Conservation (phyloP, 1,140 invertebrate species). For the Lamellibrachia luymesi region DNA sequence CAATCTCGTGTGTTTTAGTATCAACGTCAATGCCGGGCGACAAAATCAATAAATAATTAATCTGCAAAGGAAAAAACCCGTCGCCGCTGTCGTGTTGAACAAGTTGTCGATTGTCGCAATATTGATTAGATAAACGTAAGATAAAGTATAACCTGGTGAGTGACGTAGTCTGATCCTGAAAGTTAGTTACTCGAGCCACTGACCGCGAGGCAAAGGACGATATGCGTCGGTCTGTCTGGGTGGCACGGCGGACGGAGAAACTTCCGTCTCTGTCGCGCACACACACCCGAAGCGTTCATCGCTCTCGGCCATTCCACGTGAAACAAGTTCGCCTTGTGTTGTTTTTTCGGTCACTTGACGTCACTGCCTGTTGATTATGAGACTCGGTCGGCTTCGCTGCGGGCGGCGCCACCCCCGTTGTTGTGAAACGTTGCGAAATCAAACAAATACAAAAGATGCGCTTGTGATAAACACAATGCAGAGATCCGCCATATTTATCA, state of each 20-base stretch:
- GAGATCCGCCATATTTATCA: background rate
- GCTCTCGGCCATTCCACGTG: background rate
- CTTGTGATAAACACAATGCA: background rate
- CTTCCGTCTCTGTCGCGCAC: background rate
- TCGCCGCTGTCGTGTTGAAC: background rate
- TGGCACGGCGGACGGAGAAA: background rate
- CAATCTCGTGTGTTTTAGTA: background rate
- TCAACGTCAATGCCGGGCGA: background rate
- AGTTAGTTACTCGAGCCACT: background rate
- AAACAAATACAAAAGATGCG: background rate
- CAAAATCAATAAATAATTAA: background rate
- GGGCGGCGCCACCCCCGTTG: background rate
- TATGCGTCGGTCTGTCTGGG: background rate
- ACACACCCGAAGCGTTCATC: background rate
- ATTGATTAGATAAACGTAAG: background rate
- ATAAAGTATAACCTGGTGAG: background rate
- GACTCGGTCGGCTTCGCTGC: background rate
- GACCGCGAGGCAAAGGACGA: background rate
- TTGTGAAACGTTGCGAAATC: background rate
- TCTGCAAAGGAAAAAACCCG: background rate
- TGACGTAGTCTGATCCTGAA: background rate
- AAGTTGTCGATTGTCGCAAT: background rate
- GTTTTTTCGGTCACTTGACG: background rate
- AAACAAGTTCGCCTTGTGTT: background rate
- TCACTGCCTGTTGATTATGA: background rate